Percentiles rank a stretch among this genome's conserved stretches.
phyloP scores from a whole-genome alignment of 2,888 invertebrate species.

The Eupithecia pulchellata region DNA sequence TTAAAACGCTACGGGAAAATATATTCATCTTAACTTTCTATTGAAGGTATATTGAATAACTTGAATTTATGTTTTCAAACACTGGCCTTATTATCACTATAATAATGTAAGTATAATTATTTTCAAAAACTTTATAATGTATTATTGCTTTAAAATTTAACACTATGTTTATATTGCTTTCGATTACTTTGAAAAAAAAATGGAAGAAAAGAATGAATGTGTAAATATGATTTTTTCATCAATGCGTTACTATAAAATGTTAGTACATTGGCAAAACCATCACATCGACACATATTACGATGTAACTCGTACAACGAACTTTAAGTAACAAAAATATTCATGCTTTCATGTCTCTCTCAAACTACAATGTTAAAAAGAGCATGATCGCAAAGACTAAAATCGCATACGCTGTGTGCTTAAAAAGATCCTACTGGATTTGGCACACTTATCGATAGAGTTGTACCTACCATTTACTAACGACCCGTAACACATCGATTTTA shows the following conservation, averaged over 20 bases:
- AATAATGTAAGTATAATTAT: slow-evolving; percentile 48
- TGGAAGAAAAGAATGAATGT: slow-evolving; percentile 35
- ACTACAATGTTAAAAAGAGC: slow-evolving; percentile 24
- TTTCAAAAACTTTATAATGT: slow-evolving; percentile 51
- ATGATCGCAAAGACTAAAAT: not conserved
- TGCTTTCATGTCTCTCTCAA: slow-evolving; percentile 20
- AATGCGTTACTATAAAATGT: slow-evolving; percentile 39
- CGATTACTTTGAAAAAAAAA: slow-evolving; percentile 46
- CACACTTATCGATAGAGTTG: slow-evolving; percentile 25
- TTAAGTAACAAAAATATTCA: slow-evolving; percentile 39
- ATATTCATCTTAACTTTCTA: slow-evolving; percentile 25
- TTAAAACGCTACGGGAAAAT: slow-evolving; percentile 16
- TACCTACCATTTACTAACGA: not conserved
- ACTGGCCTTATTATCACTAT: slow-evolving; percentile 77
- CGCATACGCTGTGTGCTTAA: slow-evolving; percentile 16
- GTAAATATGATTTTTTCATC: slow-evolving; percentile 47
- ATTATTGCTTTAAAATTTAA: slow-evolving; percentile 53
- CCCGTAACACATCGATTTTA: not conserved
- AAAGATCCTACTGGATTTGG: slow-evolving; percentile 25
- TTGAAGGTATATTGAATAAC: slow-evolving; percentile 27
- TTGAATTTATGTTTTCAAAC: slow-evolving; percentile 64
- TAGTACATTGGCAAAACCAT: slow-evolving; percentile 48
- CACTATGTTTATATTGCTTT: slow-evolving; percentile 47
- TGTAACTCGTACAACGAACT: slow-evolving; percentile 37
- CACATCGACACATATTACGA: slow-evolving; percentile 44